A percentile compares a stretch with the other conserved stretches of the same genome.
Conservation (phyloP, 2,797 vertebrate genomes). For the Cyclopterus lumpus region DNA sequence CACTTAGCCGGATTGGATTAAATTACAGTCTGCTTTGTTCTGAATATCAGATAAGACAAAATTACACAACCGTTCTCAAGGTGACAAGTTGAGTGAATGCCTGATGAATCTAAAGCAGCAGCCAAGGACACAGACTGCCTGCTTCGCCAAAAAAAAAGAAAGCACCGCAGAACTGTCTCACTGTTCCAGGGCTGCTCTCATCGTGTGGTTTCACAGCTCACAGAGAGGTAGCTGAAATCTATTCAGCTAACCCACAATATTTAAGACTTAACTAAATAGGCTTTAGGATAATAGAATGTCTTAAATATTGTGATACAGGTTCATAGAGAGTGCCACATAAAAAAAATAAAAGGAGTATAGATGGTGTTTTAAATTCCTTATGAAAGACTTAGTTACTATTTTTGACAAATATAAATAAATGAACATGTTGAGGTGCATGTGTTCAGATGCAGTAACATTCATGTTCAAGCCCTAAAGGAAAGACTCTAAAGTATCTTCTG, state of each 20-base stretch:
- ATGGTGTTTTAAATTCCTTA: not conserved
- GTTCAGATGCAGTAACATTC: not conserved
- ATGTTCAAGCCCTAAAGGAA: not conserved
- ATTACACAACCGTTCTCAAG: constrained; percentile 74
- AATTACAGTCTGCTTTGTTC: constrained; percentile 69
- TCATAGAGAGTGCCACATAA: not conserved
- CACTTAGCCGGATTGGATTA: constrained; percentile 75
- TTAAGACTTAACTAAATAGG: constrained; percentile 21
- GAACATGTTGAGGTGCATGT: not conserved
- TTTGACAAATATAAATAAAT: constrained; percentile 1
- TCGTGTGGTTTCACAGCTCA: constrained; percentile 43
- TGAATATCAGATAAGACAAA: constrained; percentile 75
- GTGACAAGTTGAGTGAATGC: constrained; percentile 76
- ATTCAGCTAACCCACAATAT: constrained; percentile 1
- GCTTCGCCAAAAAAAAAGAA: constrained; percentile 45
- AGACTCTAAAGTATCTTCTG: not conserved
- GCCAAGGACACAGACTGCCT: constrained; percentile 67
- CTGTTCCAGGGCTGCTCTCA: constrained; percentile 32
- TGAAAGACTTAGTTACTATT: not conserved
- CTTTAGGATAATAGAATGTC: constrained; percentile 16
- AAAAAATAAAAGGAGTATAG: not conserved
- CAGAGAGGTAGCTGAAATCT: constrained; percentile 21
- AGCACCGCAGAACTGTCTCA: constrained; percentile 45
- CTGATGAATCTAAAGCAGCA: constrained; percentile 70
- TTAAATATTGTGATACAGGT: not conserved